Evolutionary conservation across 2,888 invertebrate species (phyloP).

Genomic region (Macrophya alboannulata): DNA sequence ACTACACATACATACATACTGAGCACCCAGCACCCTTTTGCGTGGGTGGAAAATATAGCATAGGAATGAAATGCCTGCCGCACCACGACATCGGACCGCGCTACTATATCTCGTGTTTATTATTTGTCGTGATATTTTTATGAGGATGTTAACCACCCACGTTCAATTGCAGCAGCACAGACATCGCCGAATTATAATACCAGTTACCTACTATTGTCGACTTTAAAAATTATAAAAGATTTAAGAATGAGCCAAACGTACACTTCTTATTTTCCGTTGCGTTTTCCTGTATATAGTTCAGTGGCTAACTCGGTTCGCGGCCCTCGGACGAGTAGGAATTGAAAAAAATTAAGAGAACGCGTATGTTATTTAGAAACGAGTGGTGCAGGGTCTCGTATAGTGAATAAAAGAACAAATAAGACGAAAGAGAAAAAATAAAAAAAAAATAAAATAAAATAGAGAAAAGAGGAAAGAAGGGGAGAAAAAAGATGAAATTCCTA

Average conservation of each 20-base stretch:
- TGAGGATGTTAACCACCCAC: slow-evolving; percentile 70
- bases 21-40: slow-evolving; percentile 14
- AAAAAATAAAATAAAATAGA: background rate
- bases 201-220: background rate
- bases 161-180: slow-evolving; percentile 64
- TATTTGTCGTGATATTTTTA: slow-evolving; percentile 65
- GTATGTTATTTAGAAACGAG: background rate
- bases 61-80: background rate
- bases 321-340: background rate
- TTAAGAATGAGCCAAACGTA: too few species aligned
- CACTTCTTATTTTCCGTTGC: background rate
- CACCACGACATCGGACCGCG: background rate
- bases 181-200: background rate
- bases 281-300: background rate
- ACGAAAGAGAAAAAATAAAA: background rate
- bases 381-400: background rate
- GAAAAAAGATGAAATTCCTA: background rate
- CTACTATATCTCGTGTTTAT: slow-evolving; percentile 44
- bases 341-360: slow-evolving; percentile 28
- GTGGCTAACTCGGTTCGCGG: background rate
- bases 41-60: background rate
- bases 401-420: too few species aligned
- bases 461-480: background rate
- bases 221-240: background rate
- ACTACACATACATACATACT: background rate